Percentiles rank a stretch among this genome's conserved stretches.
phyloP scores from a whole-genome alignment of 2,888 invertebrate species.

The Sinotaia quadrata region DNA sequence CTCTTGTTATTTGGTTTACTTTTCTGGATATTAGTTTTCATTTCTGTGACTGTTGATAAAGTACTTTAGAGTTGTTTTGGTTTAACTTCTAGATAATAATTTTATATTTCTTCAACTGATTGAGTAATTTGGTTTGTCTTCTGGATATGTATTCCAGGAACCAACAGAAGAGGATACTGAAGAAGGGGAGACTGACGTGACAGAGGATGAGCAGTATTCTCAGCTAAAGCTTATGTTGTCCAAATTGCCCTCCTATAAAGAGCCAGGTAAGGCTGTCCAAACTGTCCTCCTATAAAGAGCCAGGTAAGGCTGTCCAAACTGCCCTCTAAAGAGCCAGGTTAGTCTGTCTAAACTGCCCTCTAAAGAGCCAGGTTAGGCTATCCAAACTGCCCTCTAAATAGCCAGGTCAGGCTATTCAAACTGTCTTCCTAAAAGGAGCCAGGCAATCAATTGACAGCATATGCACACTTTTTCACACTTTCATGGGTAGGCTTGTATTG shows the following conservation, averaged over 20 bases:
- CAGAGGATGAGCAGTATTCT: slow-evolving; percentile 40
- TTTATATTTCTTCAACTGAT: too few species aligned
- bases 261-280: slow-evolving; percentile 36
- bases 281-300: slow-evolving; percentile 46
- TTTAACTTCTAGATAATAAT: too few species aligned
- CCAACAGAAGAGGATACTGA: slow-evolving; percentile 11
- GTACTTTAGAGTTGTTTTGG: too few species aligned
- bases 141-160: too few species aligned
- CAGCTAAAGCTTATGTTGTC: slow-evolving; percentile 45
- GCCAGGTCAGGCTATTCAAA: slow-evolving; percentile 20
- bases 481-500: too few species aligned
- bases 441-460: not conserved
- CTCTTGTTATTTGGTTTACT: too few species aligned
- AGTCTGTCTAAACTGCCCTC: slow-evolving; percentile 44
- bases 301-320: slow-evolving; percentile 39
- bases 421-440: too few species aligned
- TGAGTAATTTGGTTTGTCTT: too few species aligned
- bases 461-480: too few species aligned
- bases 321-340: slow-evolving; percentile 41
- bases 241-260: slow-evolving; percentile 48
- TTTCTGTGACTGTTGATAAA: too few species aligned
- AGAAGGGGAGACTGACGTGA: slow-evolving; percentile 22
- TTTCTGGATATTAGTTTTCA: too few species aligned
- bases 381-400: too few species aligned
- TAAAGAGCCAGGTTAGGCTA: slow-evolving; percentile 37